Base-by-base conservation (phyloP, 2,113 vertebrate genomes). In the Bufo bufo region DNA sequence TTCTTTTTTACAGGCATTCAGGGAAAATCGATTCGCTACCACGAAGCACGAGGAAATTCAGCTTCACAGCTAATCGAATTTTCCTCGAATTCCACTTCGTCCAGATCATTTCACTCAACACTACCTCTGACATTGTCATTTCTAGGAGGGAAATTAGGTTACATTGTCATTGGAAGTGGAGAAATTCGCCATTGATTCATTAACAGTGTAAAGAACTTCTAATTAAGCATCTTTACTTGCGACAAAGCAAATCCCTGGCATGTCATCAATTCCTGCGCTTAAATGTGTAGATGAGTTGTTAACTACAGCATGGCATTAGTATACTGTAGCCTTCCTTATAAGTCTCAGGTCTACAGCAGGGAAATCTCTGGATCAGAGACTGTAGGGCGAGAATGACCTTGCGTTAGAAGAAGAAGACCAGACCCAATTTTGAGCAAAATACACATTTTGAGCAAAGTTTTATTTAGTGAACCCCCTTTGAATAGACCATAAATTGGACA, bases 91-190 rank as follows among this genome's bases (percentile, higher is more conserved):
- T 33, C 33, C 33, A 33, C 33, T 33, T 33, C 33, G 1, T 33
- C 33, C 33, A 33, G 33, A 33, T 33, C 33, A 33, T 1, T 33
- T 33, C 33, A 33, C 33, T 33, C 1, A 33, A 1, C 33, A 33
- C 33, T 33, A 33, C 33, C 72, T 50, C 43, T 74, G 45, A 49
- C 71, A 47, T 74, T 74, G 16, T 33, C 71, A 33, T 43, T 71
- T 47, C 14, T 47, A 43, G 33, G 9, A 45, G 16, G 13, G 14
- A 47, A 17, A 74, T 74, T 74, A 17, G 71, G 72, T 49, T 16
- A 49, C 47, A 19, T 74, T 74, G 13, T 74, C 71, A 74, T 75
- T 49, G 72, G 50, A 75, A 49, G 72, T 75, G 72, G 72, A 10
- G 47, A 20, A 7, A 50, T 75, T 49, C 50, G 72, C 47, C 72